Base-by-base conservation (phyloP, 1,140 invertebrate species). In the Sycophila sp. region DNA sequence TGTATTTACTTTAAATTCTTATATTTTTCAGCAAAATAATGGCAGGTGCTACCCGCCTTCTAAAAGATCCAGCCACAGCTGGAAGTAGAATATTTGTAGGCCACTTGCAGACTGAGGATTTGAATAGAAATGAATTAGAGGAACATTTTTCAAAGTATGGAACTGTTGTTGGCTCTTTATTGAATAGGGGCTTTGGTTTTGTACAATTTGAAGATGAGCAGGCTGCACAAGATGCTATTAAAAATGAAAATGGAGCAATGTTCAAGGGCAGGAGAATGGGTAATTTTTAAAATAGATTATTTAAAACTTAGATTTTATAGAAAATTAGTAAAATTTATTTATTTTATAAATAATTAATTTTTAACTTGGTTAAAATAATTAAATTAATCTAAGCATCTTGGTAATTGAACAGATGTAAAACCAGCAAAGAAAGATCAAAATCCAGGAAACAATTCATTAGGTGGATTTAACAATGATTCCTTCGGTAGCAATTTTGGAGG, bases 131-230 rank as follows among this genome's bases (percentile, higher is more conserved):
- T 13, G 91, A 94, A 67, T 75, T 95, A 17, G 92, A 93, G 69
- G 89, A 91, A 47, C 90, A 92, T 81, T 95, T 94, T 80, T 86
- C 87, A 64, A 88, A 89, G 47, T 92, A 94, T 82, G 94, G 94
- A 10, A 89, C 87, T 68, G 89, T 93, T 70, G 77, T 91, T 78
- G 94, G 92, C 4, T 89, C 94, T 2, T 81, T 92, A 11, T 85
- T 93, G 19, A 92, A 94, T 74, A 89, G 90, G 76, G 91, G 93
- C 26, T 96, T 94, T 87, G 94, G 92, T 40, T 96, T 96, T 84
- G 91, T 96, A 6, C 94, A 96, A 77, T 96, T 92, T 87, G 91
- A 92, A 56, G 87, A 88, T 42, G 94, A 95, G 77, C 86, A 89
- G 22, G 87, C 91, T 79, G 94, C 93, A 5, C 89, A 90, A 59